These are phyloP conservation scores for Vultur gryphus DNA, from an alignment of 2,797 vertebrate genomes.

Conservation along the genomic window DNA sequence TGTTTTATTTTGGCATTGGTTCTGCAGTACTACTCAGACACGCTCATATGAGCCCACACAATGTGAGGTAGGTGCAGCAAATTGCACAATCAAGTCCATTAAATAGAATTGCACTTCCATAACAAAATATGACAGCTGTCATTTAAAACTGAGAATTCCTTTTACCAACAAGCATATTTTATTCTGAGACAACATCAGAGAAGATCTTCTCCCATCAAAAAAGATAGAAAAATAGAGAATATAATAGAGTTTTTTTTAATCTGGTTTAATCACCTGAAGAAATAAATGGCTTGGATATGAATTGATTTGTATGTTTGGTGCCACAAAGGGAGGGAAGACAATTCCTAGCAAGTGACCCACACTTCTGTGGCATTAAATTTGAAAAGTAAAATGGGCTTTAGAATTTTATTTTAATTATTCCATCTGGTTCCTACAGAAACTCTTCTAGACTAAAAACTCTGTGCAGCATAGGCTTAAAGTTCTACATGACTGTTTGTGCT, in stretches of 20 bases:
- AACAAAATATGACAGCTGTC: conserved; percentile 51
- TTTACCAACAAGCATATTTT: background rate
- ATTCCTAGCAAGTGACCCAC: background rate
- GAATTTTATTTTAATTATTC: conserved; percentile 13
- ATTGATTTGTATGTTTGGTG: background rate
- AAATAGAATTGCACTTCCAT: conserved; percentile 29
- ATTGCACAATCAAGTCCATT: conserved; percentile 21
- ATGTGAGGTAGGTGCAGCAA: conserved; percentile 19
- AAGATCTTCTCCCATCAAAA: background rate
- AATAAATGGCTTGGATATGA: background rate
- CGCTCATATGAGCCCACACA: background rate
- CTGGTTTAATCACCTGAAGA: background rate
- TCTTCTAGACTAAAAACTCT: background rate
- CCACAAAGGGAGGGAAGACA: background rate
- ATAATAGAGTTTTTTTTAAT: background rate
- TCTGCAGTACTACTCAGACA: background rate
- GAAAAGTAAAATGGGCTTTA: background rate
- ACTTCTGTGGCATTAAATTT: background rate
- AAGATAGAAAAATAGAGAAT: background rate
- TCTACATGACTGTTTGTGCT: background rate
- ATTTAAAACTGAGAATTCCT: conserved; percentile 1
- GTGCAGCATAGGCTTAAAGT: background rate
- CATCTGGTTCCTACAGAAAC: background rate
- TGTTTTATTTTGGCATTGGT: conserved; percentile 6
- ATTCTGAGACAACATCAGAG: background rate